Percentiles rank a stretch among this genome's conserved stretches.
Evolutionary conservation across 2,888 invertebrate species (phyloP).

Genomic region (Harmothoe impar): DNA sequence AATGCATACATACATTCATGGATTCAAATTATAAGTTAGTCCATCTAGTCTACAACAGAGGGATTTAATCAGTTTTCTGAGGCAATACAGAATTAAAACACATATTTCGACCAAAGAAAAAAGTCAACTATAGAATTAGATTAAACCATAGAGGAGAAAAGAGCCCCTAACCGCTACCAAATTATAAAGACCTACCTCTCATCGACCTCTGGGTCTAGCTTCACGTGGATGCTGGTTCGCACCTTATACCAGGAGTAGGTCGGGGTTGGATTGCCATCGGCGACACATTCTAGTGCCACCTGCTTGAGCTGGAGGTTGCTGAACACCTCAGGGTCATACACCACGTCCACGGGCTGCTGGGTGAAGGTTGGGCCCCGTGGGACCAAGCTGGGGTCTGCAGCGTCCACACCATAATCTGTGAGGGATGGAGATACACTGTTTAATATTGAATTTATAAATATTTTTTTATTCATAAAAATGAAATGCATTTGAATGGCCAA

Average conservation of each 20-base stretch:
- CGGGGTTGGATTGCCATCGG: conserved; percentile 92
- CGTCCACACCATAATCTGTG: conserved; percentile 92
- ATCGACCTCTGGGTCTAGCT: conserved; percentile 63
- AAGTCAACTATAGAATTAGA: no score
- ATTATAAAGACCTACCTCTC: background rate
- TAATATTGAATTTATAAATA: background rate
- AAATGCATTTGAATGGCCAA: no score
- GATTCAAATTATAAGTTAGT: no score
- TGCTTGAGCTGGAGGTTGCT: background rate
- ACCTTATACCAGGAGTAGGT: conserved; percentile 85
- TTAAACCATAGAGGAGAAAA: no score
- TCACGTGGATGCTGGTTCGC: conserved; percentile 67
- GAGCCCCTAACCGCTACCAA: no score
- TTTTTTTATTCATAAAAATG: no score
- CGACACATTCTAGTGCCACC: conserved; percentile 82
- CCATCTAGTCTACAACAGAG: no score
- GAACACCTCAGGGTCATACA: conserved; percentile 87
- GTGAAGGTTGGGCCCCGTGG: conserved; percentile 95
- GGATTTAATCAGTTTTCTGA: no score
- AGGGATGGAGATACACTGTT: background rate
- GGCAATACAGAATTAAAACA: no score
- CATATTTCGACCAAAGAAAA: no score
- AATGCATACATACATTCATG: no score
- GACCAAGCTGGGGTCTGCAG: conserved; percentile 91
- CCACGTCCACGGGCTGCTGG: conserved; percentile 91